Percentiles rank a stretch among this genome's conserved stretches.
These are phyloP conservation scores for Morinoia aosen DNA, from an alignment of 2,888 invertebrate genomes.

Conservation along the genomic window DNA sequence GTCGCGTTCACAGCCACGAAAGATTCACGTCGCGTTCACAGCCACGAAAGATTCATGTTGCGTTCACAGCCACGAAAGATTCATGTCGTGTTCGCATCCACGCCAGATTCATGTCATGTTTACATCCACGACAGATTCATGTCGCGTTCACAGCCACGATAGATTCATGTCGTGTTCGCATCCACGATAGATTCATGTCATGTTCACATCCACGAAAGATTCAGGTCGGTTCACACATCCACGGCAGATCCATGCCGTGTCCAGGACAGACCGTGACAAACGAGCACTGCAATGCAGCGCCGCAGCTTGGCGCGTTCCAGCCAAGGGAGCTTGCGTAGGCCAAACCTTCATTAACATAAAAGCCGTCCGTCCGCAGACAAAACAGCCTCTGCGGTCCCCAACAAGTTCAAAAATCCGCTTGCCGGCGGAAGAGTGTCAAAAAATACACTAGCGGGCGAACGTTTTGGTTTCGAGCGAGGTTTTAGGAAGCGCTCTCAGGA, in stretches of 20 bases:
- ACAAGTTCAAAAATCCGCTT: neutral
- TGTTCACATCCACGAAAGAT: neutral
- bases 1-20: no score
- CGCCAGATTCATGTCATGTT: no score
- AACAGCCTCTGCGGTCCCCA: neutral
- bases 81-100: no score
- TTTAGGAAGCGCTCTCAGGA: neutral
- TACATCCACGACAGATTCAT: no score
- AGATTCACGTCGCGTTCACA: no score
- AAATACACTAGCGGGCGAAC: neutral
- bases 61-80: no score
- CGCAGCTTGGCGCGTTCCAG: neutral
- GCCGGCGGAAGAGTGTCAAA: neutral
- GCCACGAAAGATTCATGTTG: no score
- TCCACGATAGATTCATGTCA: neutral
- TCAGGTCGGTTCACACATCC: neutral
- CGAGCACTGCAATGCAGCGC: neutral
- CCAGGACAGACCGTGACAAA: neutral
- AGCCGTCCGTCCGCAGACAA: neutral
- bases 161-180: neutral
- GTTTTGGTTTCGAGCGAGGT: neutral
- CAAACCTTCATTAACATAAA: slow-evolving; percentile 22
- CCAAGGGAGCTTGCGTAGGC: neutral
- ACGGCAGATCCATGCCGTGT: neutral
- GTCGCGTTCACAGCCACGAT: no score